Conservation (phyloP, 2,797 vertebrate genomes). For the Brachymystax lenok region DNA sequence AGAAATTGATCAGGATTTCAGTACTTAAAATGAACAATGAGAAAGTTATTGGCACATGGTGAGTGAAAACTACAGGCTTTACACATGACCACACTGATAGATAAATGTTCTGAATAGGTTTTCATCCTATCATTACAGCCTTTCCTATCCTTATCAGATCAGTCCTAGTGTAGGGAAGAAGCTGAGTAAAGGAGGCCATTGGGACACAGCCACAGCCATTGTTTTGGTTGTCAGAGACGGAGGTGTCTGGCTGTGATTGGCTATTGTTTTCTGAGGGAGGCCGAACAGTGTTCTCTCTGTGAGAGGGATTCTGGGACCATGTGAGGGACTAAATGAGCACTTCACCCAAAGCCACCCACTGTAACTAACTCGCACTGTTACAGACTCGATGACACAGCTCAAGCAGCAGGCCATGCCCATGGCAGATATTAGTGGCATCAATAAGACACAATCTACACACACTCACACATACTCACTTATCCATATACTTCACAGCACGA, state of each 20-base stretch:
- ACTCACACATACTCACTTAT: not conserved
- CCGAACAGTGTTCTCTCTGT: conserved; percentile 65
- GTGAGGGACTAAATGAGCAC: conserved; percentile 61
- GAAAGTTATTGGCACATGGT: not conserved
- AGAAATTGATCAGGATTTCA: not conserved
- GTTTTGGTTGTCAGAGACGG: conserved; percentile 70
- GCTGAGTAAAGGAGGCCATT: conserved; percentile 70
- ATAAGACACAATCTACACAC: not conserved
- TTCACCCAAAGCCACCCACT: conserved; percentile 59
- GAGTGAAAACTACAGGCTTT: not conserved
- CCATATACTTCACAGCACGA: not conserved
- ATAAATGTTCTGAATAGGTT: not conserved
- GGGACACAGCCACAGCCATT: conserved; percentile 65
- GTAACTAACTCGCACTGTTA: conserved; percentile 53
- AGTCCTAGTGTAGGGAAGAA: conserved; percentile 21
- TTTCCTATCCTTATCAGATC: not conserved
- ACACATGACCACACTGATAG: not conserved
- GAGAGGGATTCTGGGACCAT: conserved; percentile 49
- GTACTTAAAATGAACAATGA: not conserved
- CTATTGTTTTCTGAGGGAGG: conserved; percentile 53
- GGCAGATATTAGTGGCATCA: not conserved
- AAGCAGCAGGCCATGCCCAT: not conserved
- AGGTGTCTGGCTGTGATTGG: conserved; percentile 51
- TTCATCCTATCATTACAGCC: not conserved
- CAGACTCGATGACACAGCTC: conserved; percentile 66